Evolutionary conservation across 2,113 vertebrate genomes (phyloP), one percentile per base, ranked within the genome.

Genomic region (Holacanthus passer): DNA sequence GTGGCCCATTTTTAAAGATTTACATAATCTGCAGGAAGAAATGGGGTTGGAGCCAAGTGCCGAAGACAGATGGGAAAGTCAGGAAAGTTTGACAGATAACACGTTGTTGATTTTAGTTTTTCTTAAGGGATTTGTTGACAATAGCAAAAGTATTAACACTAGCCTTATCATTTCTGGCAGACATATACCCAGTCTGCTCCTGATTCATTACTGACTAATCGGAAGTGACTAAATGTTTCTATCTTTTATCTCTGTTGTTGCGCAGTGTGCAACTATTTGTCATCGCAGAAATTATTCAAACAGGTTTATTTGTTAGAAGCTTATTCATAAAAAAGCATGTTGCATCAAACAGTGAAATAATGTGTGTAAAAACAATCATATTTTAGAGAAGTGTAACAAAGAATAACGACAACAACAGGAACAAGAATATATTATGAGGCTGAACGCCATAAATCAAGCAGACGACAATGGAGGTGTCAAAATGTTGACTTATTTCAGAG

Each of bases 401-500:
- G 52, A 73, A 31, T 11, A 41, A 41, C 11, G 12, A 41, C 11
- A 41, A 48, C 7, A 27, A 74, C 53, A 74, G 45, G 7, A 47
- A 78, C 60, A 82, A 67, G 76, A 93, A 90, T 87, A 72, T 66
- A 68, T 73, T 65, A 69, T 64, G 48, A 85, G 64, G 14, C 45
- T 35, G 56, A 86, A 55, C 84, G 77, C 37, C 58, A 78, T 83
- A 90, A 90, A 92, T 91, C 85, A 90, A 88, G 79, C 75, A 71
- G 55, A 58, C 71, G 68, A 92, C 55, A 80, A 90, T 84, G 72
- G 88, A 82, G 85, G 75, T 82, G 85, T 92, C 82, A 91, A 82
- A 90, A 79, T 83, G 81, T 87, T 88, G 81, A 88, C 83, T 85
- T 80, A 74, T 88, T 89, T 88, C 79, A 53, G 73, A 90, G 77